Conservation (phyloP, 1,140 invertebrate species). For the Araneus ventricosus region DNA sequence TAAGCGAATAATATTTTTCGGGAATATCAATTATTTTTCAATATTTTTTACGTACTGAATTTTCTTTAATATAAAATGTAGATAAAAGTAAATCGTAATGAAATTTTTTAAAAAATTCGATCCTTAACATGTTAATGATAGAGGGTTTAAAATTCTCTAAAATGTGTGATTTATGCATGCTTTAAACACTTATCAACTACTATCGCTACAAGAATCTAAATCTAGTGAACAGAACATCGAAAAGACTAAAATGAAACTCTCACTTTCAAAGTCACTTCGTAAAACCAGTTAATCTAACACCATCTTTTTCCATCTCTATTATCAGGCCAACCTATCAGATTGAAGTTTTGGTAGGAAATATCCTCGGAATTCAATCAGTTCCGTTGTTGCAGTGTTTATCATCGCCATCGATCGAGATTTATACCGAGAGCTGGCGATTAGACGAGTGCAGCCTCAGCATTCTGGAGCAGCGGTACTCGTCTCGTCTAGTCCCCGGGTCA, state of each 20-base stretch:
- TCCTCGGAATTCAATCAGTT: slow-evolving; percentile 36
- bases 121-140: too few species aligned
- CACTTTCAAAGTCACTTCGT: background rate
- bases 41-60: too few species aligned
- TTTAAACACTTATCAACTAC: too few species aligned
- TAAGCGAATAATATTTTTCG: too few species aligned
- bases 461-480: background rate
- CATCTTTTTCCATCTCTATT: background rate
- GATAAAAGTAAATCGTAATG: too few species aligned
- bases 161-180: too few species aligned
- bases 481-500: slow-evolving; percentile 55
- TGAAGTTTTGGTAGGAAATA: background rate
- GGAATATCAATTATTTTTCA: too few species aligned
- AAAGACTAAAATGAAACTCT: background rate
- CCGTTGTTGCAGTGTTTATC: slow-evolving; percentile 52
- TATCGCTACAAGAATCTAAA: too few species aligned
- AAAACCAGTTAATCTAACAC: background rate
- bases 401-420: slow-evolving; percentile 48
- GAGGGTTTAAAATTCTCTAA: too few species aligned
- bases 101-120: too few species aligned
- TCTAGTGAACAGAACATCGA: background rate
- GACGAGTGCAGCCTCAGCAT: slow-evolving; percentile 8
- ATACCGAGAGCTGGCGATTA: slow-evolving; percentile 18
- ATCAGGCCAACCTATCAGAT: slow-evolving; percentile 21
- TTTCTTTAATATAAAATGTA: too few species aligned